A percentile compares a stretch with the other conserved stretches of the same genome.
phyloP scores from a whole-genome alignment of 1,140 invertebrate species.

The Drosophila novamexicana region DNA sequence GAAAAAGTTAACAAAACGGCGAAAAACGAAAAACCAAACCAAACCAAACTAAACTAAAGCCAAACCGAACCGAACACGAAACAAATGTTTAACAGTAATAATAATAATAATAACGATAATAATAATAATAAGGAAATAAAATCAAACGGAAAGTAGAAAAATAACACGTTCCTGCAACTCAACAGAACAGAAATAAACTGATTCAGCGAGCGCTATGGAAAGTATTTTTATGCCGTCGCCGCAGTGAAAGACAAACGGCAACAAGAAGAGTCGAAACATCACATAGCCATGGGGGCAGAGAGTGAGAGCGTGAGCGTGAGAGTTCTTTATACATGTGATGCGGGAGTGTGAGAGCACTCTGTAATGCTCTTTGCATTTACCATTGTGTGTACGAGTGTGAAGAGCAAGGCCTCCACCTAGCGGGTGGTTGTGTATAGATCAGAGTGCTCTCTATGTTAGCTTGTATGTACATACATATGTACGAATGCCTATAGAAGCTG shows the following conservation, averaged over 20 bases:
- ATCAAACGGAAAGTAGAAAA: conserved; percentile 84
- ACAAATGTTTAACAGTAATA: conserved; percentile 54
- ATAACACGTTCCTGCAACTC: conserved; percentile 84
- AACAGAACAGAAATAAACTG: conserved; percentile 84
- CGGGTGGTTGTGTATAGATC: conserved; percentile 38
- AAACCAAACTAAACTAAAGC: conserved; percentile 41
- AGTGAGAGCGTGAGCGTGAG: not conserved
- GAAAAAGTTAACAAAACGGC: conserved; percentile 35
- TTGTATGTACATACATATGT: not conserved
- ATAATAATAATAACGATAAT: conserved; percentile 61
- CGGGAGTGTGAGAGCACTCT: conserved; percentile 6
- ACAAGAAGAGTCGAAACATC: conserved; percentile 21
- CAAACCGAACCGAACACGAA: conserved; percentile 60
- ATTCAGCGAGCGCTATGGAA: conserved; percentile 73
- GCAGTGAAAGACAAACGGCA: conserved; percentile 38
- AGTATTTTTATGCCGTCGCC: conserved; percentile 73
- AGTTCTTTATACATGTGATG: not conserved
- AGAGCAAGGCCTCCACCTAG: conserved; percentile 12
- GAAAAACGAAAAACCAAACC: conserved; percentile 44
- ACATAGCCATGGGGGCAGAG: conserved; percentile 2
- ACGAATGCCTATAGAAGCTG: not conserved
- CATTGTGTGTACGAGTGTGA: not conserved
- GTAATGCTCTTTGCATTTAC: conserved; percentile 11
- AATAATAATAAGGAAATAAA: conserved; percentile 82
- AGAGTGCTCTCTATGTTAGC: conserved; percentile 1